Evolutionary conservation across 2,113 vertebrate species (phyloP).

Genomic region (Platysteira castanea): DNA sequence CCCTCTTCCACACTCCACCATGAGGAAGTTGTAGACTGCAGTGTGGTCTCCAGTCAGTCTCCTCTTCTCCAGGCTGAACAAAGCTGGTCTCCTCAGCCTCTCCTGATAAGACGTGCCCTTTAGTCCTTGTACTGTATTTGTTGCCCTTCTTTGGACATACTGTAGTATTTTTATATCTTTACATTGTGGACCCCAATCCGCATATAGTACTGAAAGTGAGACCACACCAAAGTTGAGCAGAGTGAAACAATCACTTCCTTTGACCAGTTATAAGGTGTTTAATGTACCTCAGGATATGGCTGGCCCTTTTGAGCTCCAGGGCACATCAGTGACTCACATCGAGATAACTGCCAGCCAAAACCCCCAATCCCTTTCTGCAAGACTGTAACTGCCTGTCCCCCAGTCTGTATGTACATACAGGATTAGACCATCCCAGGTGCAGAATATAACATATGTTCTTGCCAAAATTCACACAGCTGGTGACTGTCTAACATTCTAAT

Average conservation of each 20-base stretch:
- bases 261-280: not conserved
- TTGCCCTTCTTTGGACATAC: not conserved
- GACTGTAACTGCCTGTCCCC: not conserved
- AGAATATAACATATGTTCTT: not conserved
- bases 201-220: not conserved
- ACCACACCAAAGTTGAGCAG: accelerated
- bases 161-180: not conserved
- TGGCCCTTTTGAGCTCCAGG: not conserved
- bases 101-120: not conserved
- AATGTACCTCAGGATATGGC: no score
- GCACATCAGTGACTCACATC: not conserved
- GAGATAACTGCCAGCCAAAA: not conserved
- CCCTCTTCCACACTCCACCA: not conserved
- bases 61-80: not conserved
- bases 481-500: not conserved
- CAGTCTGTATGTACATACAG: not conserved
- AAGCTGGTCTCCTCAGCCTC: not conserved
- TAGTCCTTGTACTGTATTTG: not conserved
- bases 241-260: no score
- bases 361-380: not conserved
- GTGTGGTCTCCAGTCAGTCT: accelerated
- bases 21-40: not conserved
- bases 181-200: not conserved
- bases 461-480: not conserved
- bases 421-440: not conserved